These are phyloP conservation scores for Thalassophryne amazonica DNA, from an alignment of 2,797 vertebrate genomes.

Conservation along the genomic window DNA sequence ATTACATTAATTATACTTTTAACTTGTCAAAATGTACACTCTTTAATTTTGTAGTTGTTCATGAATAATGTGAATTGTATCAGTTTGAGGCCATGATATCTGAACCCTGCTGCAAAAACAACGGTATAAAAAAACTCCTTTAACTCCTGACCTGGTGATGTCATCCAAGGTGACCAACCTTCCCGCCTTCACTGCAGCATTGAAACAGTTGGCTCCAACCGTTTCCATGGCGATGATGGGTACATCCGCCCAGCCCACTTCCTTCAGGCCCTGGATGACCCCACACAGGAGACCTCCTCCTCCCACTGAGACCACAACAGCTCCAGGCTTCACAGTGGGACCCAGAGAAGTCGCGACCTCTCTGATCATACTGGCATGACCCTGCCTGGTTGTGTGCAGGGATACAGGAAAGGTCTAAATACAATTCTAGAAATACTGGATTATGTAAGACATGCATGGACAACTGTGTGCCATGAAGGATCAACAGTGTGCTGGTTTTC, in stretches of 20 bases:
- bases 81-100: no score
- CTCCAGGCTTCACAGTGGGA: slow-evolving; percentile 66
- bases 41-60: no score
- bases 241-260: slow-evolving; percentile 75
- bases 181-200: slow-evolving; percentile 72
- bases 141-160: slow-evolving; percentile 77
- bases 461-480: no score
- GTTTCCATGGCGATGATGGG: slow-evolving; percentile 82
- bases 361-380: slow-evolving; percentile 71
- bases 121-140: no score
- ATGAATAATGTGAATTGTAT: no score
- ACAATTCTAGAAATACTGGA: no score
- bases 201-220: slow-evolving; percentile 75
- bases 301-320: slow-evolving; percentile 77
- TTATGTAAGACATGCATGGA: no score
- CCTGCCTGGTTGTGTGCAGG: slow-evolving; percentile 63
- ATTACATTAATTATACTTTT: no score
- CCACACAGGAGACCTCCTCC: slow-evolving; percentile 84
- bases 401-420: background rate
- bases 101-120: no score
- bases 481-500: no score
- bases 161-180: slow-evolving; percentile 75
- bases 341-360: slow-evolving; percentile 70
- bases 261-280: slow-evolving; percentile 73
- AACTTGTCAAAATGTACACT: no score